Conservation (phyloP, 2,888 invertebrate species). For the Geophilus truncorum region DNA sequence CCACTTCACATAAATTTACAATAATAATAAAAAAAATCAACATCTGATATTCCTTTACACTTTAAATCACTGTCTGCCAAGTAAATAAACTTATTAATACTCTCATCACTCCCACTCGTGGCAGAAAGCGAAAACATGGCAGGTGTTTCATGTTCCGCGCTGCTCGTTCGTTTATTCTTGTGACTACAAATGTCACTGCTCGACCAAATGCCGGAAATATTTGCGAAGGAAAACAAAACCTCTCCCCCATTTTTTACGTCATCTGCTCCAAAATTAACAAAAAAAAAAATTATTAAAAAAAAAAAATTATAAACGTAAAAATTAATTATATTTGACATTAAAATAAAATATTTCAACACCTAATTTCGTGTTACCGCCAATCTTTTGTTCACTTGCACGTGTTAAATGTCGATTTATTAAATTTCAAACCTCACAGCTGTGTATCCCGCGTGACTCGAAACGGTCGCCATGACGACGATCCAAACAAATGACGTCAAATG, state of each 20-base stretch:
- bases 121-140: neutral
- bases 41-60: too few species aligned
- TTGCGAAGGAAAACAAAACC: neutral
- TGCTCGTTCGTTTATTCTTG: constrained; percentile 25
- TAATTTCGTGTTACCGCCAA: too few species aligned
- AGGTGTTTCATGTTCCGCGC: constrained; percentile 7
- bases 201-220: constrained; percentile 10
- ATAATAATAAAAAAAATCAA: neutral
- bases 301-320: too few species aligned
- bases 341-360: neutral
- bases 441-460: neutral
- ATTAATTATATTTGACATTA: neutral
- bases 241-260: neutral
- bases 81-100: neutral
- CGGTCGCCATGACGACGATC: neutral
- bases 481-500: neutral
- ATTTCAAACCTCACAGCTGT: too few species aligned
- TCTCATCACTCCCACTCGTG: neutral
- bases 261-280: too few species aligned
- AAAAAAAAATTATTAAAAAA: too few species aligned
- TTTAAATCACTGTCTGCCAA: neutral
- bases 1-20: neutral
- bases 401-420: too few species aligned
- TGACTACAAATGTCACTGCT: constrained; percentile 20
- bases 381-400: too few species aligned